phyloP scores from a whole-genome alignment of 2,888 invertebrate species.

The Ellobium chinense region DNA sequence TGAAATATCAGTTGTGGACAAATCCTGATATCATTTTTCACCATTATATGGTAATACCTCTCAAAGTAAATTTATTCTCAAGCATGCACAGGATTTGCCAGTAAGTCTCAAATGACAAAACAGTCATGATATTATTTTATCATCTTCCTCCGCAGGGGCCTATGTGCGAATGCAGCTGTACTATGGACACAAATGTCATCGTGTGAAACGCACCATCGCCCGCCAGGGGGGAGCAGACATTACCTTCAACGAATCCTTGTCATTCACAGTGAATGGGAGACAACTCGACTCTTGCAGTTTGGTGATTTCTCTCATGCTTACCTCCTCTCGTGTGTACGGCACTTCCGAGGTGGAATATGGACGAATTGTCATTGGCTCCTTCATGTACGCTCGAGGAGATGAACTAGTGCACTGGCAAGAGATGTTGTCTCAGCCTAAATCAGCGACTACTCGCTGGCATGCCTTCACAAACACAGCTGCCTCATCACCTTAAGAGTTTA shows the following conservation, averaged over 20 bases:
- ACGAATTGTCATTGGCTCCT: slow-evolving; percentile 71
- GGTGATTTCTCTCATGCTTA: slow-evolving; percentile 63
- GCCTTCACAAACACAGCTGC: slow-evolving; percentile 41
- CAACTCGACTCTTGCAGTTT: slow-evolving; percentile 72
- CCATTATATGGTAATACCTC: too few species aligned
- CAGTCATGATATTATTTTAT: too few species aligned
- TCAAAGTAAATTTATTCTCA: too few species aligned
- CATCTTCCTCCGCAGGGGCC: too few species aligned
- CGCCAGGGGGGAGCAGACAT: slow-evolving; percentile 63
- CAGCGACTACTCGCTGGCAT: slow-evolving; percentile 64
- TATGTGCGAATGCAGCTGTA: slow-evolving; percentile 72
- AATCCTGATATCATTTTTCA: too few species aligned
- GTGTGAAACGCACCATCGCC: slow-evolving; percentile 71
- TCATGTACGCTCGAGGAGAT: slow-evolving; percentile 76
- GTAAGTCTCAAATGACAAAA: too few species aligned
- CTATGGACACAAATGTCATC: slow-evolving; percentile 70
- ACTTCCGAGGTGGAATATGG: slow-evolving; percentile 67
- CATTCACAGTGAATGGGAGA: slow-evolving; percentile 70
- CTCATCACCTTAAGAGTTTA: background rate
- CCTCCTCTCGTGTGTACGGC: background rate
- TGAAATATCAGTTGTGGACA: too few species aligned
- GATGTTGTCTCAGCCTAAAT: slow-evolving; percentile 72
- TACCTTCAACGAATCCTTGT: slow-evolving; percentile 74
- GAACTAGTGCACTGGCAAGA: slow-evolving; percentile 77
- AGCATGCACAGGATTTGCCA: too few species aligned